Percentiles rank a stretch among this genome's conserved stretches.
phyloP scores from a whole-genome alignment of 2,113 vertebrate genomes.

The Mirza zaza region DNA sequence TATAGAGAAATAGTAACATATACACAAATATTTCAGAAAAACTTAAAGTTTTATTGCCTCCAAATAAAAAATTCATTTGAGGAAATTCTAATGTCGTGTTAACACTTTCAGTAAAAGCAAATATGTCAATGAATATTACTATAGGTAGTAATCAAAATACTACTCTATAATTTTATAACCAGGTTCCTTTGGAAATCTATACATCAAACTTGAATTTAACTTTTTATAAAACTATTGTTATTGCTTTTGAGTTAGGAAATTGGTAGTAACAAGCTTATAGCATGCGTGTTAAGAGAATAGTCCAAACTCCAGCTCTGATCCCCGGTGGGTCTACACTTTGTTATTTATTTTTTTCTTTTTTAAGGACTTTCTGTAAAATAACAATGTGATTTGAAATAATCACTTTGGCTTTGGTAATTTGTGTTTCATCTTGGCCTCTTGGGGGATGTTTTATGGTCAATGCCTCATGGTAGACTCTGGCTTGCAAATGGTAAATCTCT shows the following conservation, averaged over 20 bases:
- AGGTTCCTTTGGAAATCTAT: not conserved
- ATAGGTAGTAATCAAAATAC: not conserved
- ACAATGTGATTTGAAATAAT: not conserved
- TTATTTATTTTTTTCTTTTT: not conserved
- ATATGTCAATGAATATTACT: not conserved
- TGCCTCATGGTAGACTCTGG: not conserved
- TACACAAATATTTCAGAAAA: not conserved
- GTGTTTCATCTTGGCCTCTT: not conserved
- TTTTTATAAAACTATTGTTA: not conserved
- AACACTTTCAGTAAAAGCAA: not conserved
- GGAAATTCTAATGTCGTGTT: not conserved
- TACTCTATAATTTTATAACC: not conserved
- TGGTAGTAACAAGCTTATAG: not conserved
- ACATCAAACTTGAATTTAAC: not conserved
- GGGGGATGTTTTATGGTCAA: not conserved
- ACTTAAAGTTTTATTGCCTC: not conserved
- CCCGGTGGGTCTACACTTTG: not conserved
- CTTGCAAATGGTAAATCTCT: no score
- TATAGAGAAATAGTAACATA: not conserved
- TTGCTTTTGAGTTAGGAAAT: not conserved
- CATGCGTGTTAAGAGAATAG: not conserved
- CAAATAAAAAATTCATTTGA: not conserved
- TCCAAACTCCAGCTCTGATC: not conserved
- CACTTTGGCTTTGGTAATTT: not conserved
- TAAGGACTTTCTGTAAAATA: not conserved